Conservation (phyloP, 2,113 vertebrate species). For the Notechis scutatus region DNA sequence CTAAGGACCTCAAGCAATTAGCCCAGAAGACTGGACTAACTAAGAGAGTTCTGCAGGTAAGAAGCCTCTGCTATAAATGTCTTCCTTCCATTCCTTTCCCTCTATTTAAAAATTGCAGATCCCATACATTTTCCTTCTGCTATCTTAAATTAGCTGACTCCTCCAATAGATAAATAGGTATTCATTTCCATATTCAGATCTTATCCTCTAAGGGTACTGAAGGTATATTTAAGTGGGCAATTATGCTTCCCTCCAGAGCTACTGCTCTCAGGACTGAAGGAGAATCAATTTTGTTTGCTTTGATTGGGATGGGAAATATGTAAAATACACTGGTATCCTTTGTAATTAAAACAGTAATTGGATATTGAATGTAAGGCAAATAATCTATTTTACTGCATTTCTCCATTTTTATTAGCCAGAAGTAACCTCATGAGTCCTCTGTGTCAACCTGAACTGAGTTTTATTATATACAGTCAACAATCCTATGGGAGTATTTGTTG, state of each 20-base stretch:
- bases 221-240: slow-evolving; percentile 18
- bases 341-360: slow-evolving; percentile 9
- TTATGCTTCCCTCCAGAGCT: slow-evolving; percentile 7
- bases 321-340: slow-evolving; percentile 18
- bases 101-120: slow-evolving; percentile 39
- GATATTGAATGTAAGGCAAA: background rate
- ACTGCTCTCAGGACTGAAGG: background rate
- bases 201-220: background rate
- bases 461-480: background rate
- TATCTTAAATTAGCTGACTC: slow-evolving; percentile 28
- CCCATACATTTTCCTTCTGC: slow-evolving; percentile 32
- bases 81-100: slow-evolving; percentile 33
- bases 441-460: background rate
- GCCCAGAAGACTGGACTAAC: slow-evolving; percentile 99
- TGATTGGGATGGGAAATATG: background rate
- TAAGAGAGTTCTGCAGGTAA: slow-evolving; percentile 99
- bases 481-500: background rate
- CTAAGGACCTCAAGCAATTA: slow-evolving; percentile 99
- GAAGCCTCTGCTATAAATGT: slow-evolving; percentile 50
- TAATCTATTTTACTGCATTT: slow-evolving; percentile 19
- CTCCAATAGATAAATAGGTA: slow-evolving; percentile 41
- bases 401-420: slow-evolving; percentile 15
- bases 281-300: background rate
- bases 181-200: background rate
- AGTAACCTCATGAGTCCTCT: slow-evolving; percentile 13